Evolutionary conservation across 2,113 vertebrate genomes (phyloP).

Genomic region (Forbesichthys agassizii): DNA sequence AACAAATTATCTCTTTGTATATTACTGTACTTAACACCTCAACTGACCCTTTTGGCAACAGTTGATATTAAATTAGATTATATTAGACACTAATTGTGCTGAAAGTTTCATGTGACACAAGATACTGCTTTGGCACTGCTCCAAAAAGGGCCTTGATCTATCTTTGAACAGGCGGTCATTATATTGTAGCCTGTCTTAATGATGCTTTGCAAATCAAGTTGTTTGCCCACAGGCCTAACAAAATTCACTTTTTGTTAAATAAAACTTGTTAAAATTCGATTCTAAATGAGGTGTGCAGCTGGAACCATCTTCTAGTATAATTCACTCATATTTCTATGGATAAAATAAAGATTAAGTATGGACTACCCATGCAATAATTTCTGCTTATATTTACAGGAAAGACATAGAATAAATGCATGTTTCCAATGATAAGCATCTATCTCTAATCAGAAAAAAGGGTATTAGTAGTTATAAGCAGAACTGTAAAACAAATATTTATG

Average conservation of each 20-base stretch:
- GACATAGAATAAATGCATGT: too few relatives aligned
- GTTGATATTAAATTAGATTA: neutral
- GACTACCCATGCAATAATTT: too few relatives aligned
- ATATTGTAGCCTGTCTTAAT: neutral
- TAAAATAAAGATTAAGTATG: too few relatives aligned
- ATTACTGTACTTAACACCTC: conserved; percentile 9
- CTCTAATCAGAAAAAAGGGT: too few relatives aligned
- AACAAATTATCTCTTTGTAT: conserved; percentile 10
- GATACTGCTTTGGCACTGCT: neutral
- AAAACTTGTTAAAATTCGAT: neutral
- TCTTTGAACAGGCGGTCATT: too few relatives aligned
- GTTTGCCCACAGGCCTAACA: neutral
- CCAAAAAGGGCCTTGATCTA: neutral
- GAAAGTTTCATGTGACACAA: neutral
- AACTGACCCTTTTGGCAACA: conserved; percentile 1
- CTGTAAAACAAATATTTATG: too few relatives aligned
- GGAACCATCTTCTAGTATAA: too few relatives aligned
- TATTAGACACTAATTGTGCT: neutral
- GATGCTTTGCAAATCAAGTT: neutral
- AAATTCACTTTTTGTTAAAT: neutral
- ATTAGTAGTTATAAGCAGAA: too few relatives aligned
- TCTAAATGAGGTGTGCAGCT: too few relatives aligned
- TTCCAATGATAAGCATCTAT: too few relatives aligned
- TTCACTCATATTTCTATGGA: too few relatives aligned
- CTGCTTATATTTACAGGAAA: too few relatives aligned